Percentiles rank a stretch among this genome's conserved stretches.
Evolutionary conservation across 2,113 vertebrate species (phyloP).

Genomic region (Eudorcas thomsonii): DNA sequence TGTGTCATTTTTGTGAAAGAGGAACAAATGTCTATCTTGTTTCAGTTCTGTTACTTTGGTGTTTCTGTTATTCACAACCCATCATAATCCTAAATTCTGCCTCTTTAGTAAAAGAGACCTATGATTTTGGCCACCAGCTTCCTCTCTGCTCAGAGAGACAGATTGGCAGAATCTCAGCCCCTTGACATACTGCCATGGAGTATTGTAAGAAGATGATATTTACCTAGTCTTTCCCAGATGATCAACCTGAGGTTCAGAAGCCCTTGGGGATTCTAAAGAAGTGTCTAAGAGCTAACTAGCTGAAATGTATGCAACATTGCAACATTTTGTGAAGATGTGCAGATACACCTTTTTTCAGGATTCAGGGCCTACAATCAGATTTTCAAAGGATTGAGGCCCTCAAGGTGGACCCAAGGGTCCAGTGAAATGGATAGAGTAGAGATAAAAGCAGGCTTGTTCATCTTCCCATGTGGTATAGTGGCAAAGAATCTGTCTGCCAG

Average conservation of each 20-base stretch:
- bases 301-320: neutral
- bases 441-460: neutral
- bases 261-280: neutral
- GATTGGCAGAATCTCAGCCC: neutral
- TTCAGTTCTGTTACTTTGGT: neutral
- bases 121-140: neutral
- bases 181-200: neutral
- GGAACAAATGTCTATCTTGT: neutral
- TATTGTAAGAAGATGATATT: neutral
- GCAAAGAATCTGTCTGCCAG: neutral
- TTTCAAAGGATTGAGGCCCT: neutral
- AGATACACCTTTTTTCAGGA: neutral
- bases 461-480: neutral
- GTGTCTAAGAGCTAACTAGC: neutral
- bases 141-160: neutral
- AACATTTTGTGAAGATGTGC: neutral
- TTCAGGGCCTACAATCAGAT: neutral
- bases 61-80: neutral
- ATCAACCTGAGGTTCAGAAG: neutral
- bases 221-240: neutral
- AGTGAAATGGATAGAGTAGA: neutral
- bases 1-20: neutral
- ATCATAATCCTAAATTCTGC: neutral
- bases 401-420: neutral
- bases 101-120: neutral